Percentiles rank a stretch among this genome's conserved stretches.
Conservation (phyloP, 2,888 invertebrate genomes). For the Parnassius orleans region DNA sequence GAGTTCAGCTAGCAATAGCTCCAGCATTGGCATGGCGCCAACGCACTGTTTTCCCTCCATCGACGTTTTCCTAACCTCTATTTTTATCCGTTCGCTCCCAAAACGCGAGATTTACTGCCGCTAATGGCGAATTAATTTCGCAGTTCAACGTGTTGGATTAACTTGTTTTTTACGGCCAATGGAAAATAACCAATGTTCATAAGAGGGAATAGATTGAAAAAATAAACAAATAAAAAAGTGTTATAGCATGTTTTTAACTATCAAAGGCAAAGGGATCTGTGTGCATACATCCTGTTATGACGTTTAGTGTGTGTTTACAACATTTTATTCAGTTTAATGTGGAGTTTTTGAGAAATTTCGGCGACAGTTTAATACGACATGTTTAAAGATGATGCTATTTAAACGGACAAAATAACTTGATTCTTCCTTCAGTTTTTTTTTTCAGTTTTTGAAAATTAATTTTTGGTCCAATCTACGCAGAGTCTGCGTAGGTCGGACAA, state of each 20-base stretch:
- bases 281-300: neutral
- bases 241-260: neutral
- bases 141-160: slow-evolving; percentile 15
- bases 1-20: slow-evolving; percentile 14
- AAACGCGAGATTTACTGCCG: slow-evolving; percentile 49
- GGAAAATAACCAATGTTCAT: slow-evolving; percentile 11
- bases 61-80: slow-evolving; percentile 45
- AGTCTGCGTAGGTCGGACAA: no score
- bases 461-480: no score
- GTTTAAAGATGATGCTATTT: no score
- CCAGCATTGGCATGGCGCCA: slow-evolving; percentile 45
- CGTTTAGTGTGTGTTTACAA: neutral
- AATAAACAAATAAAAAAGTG: neutral
- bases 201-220: neutral
- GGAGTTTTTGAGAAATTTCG: neutral
- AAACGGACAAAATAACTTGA: no score
- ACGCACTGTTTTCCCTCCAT: slow-evolving; percentile 49
- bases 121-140: slow-evolving; percentile 54
- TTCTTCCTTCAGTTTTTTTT: no score
- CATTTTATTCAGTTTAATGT: neutral
- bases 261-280: no score
- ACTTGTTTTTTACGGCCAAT: slow-evolving; percentile 14
- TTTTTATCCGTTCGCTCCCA: slow-evolving; percentile 43
- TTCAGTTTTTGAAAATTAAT: no score
- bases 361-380: no score